Conservation (phyloP, 2,113 vertebrate species). For the Myrmecophaga tridactyla region DNA sequence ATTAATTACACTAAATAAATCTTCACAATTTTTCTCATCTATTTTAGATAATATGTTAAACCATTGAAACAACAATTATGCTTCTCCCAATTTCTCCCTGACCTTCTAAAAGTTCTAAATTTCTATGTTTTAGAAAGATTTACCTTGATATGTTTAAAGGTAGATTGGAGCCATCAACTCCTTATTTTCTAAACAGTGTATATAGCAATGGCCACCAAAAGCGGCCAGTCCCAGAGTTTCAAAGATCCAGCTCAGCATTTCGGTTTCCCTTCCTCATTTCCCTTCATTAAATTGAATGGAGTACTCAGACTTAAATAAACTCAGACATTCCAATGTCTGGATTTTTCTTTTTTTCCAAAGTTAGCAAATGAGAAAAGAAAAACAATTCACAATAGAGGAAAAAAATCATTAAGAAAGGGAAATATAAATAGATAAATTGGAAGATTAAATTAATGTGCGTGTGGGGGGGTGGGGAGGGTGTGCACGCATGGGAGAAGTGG, state of each 20-base stretch:
- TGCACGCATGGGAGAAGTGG: not conserved
- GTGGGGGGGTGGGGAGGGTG: not conserved
- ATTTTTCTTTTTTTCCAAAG: conserved; percentile 71
- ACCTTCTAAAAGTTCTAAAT: not conserved
- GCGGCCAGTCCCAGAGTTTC: conserved; percentile 35
- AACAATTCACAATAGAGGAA: conserved; percentile 72
- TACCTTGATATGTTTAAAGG: conserved; percentile 47
- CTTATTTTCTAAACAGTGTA: conserved; percentile 38
- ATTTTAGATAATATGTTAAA: conserved; percentile 33
- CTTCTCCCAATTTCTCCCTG: conserved; percentile 9
- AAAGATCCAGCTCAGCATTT: conserved; percentile 66
- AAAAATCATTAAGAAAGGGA: conserved; percentile 52
- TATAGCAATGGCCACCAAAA: conserved; percentile 50
- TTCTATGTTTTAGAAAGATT: conserved; percentile 6
- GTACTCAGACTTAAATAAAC: conserved; percentile 79
- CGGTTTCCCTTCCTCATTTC: conserved; percentile 63
- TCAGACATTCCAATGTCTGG: conserved; percentile 80
- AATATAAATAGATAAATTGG: conserved; percentile 57
- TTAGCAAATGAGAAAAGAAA: conserved; percentile 77
- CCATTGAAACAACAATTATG: conserved; percentile 28
- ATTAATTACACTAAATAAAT: not conserved
- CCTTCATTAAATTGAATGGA: conserved; percentile 75
- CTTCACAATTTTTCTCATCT: not conserved
- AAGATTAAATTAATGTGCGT: not conserved
- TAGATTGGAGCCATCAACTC: not conserved